Evolutionary conservation across 2,113 vertebrate species (phyloP).

Genomic region (Redunca redunca): DNA sequence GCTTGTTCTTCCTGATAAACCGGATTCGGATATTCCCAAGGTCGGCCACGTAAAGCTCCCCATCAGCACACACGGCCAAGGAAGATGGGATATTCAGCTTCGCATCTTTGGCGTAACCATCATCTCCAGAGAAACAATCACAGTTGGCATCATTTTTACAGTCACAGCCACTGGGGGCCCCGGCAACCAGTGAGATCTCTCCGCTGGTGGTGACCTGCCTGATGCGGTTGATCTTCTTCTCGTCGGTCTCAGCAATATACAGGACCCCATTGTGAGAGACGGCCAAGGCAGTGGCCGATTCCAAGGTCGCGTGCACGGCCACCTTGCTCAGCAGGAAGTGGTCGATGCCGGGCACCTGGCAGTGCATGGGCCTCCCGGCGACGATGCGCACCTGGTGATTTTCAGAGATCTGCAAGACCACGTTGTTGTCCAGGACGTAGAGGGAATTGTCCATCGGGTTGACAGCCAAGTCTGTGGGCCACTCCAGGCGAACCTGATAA

Average conservation of each 20-base stretch:
- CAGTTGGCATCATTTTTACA: slow-evolving; percentile 98
- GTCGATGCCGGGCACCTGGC: slow-evolving; percentile 97
- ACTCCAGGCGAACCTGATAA: slow-evolving; percentile 93
- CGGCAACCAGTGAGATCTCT: slow-evolving; percentile 94
- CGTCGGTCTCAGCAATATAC: slow-evolving; percentile 96
- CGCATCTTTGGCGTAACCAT: slow-evolving; percentile 97
- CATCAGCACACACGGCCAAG: slow-evolving; percentile 92
- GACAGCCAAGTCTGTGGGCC: slow-evolving; percentile 96
- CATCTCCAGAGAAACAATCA: slow-evolving; percentile 97
- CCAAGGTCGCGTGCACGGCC: slow-evolving; percentile 93
- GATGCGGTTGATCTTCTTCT: slow-evolving; percentile 97
- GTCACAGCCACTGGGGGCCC: slow-evolving; percentile 95
- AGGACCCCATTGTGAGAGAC: slow-evolving; percentile 94
- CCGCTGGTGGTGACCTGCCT: slow-evolving; percentile 95
- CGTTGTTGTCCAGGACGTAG: slow-evolving; percentile 96
- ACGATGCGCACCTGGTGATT: slow-evolving; percentile 98
- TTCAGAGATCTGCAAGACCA: slow-evolving; percentile 96
- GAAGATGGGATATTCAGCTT: slow-evolving; percentile 94
- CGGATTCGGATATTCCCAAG: slow-evolving; percentile 96
- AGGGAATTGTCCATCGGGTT: slow-evolving; percentile 98
- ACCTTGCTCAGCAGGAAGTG: slow-evolving; percentile 97
- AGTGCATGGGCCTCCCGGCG: slow-evolving; percentile 97
- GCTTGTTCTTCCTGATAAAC: slow-evolving; percentile 94
- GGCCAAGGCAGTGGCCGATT: slow-evolving; percentile 92
- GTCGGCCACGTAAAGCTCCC: slow-evolving; percentile 94